A percentile compares a stretch with the other conserved stretches of the same genome.
Conservation (phyloP, 2,113 vertebrate species). For the Tychaedon coryphoeus region DNA sequence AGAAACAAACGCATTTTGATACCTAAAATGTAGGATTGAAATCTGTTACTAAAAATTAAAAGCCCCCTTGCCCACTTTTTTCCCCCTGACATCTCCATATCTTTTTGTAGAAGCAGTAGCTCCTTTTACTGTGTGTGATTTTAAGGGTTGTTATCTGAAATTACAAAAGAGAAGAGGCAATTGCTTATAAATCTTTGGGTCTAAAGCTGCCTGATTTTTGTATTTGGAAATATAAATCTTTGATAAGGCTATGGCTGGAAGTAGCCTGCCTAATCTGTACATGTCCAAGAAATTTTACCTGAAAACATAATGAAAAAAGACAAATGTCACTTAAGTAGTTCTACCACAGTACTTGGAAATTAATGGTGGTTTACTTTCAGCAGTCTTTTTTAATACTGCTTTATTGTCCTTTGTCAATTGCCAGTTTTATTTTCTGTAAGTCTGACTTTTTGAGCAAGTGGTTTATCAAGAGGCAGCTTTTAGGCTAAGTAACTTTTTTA, state of each 20-base stretch:
- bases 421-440: background rate
- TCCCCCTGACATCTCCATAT: rapidly evolving
- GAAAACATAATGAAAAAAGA: background rate
- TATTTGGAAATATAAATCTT: background rate
- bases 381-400: background rate
- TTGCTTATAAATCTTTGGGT: background rate
- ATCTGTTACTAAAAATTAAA: background rate
- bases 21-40: background rate
- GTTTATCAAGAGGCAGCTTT: background rate
- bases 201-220: background rate
- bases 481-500: background rate
- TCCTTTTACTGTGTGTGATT: background rate
- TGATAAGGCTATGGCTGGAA: background rate
- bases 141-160: background rate
- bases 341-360: background rate
- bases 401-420: background rate
- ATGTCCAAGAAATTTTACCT: background rate
- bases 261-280: background rate
- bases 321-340: background rate
- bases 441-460: background rate
- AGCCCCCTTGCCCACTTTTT: rapidly evolving
- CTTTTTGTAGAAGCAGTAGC: background rate
- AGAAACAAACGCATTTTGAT: background rate
- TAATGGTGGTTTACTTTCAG: background rate
- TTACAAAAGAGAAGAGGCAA: background rate